Conservation (phyloP, 2,888 invertebrate genomes). For the Loripinus fragilis region DNA sequence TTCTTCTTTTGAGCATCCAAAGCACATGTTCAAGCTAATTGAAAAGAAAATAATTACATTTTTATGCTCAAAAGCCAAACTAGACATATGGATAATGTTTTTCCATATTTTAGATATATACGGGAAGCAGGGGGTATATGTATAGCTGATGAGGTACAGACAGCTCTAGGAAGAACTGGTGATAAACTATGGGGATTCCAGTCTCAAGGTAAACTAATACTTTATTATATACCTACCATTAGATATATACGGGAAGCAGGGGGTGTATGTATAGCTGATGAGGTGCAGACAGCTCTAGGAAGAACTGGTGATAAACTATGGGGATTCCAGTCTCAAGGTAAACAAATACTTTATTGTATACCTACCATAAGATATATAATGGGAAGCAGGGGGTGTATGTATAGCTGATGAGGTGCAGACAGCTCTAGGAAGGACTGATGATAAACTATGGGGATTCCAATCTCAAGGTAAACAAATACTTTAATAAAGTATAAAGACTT, state of each 20-base stretch:
- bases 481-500: too few relatives aligned
- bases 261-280: too few relatives aligned
- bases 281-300: too few relatives aligned
- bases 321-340: too few relatives aligned
- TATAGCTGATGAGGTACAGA: conserved; percentile 98
- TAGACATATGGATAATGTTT: too few relatives aligned
- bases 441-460: conserved; percentile 98
- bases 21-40: too few relatives aligned
- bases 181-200: conserved; percentile 98
- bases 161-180: conserved; percentile 96
- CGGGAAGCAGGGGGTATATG: conserved; percentile 95
- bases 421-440: conserved; percentile 97
- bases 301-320: too few relatives aligned
- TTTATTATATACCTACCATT: not conserved
- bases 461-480: conserved; percentile 88
- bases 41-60: too few relatives aligned
- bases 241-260: not conserved
- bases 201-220: conserved; percentile 86
- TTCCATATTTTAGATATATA: conserved; percentile 88
- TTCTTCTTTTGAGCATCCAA: too few relatives aligned
- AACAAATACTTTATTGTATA: too few relatives aligned
- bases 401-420: conserved; percentile 98
- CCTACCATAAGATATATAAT: too few relatives aligned
- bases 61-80: too few relatives aligned
- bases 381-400: conserved; percentile 91